Evolutionary conservation across 2,797 vertebrate species (phyloP).

Genomic region (Channa striata): DNA sequence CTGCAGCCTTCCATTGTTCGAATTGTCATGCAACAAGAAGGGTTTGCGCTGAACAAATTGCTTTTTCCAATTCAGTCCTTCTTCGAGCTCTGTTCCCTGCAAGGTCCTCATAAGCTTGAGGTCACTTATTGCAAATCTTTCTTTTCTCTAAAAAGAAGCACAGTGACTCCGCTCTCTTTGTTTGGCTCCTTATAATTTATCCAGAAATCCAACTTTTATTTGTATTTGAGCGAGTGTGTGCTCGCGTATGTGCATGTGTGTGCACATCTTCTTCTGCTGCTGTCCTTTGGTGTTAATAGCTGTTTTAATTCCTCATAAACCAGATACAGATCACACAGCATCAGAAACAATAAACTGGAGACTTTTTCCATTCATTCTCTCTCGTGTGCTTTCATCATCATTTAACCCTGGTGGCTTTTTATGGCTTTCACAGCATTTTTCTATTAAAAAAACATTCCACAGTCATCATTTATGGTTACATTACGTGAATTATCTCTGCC

Average conservation of each 20-base stretch:
- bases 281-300: conserved; percentile 32
- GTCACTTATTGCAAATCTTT: conserved; percentile 52
- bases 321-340: conserved; percentile 44
- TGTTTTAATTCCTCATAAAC: conserved; percentile 38
- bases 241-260: background rate
- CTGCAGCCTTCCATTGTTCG: conserved; percentile 10
- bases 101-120: conserved; percentile 24
- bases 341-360: conserved; percentile 37
- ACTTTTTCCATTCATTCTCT: conserved; percentile 8
- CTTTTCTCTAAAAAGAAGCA: conserved; percentile 29
- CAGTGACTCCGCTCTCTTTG: conserved; percentile 19
- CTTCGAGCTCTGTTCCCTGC: conserved; percentile 11
- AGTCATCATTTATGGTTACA: conserved; percentile 9
- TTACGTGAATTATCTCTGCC: conserved; percentile 5
- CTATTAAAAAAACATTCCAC: conserved; percentile 1
- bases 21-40: conserved; percentile 12
- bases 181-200: conserved; percentile 31
- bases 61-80: conserved; percentile 46
- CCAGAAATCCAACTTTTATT: conserved; percentile 26
- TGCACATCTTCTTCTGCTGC: background rate
- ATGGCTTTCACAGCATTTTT: conserved; percentile 22
- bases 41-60: conserved; percentile 45
- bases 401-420: conserved; percentile 13
- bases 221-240: conserved; percentile 2
- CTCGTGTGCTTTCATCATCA: conserved; percentile 12